A percentile compares a stretch with the other conserved stretches of the same genome.
phyloP scores from a whole-genome alignment of 2,888 invertebrate genomes.

The Chymomyza fuscimana region DNA sequence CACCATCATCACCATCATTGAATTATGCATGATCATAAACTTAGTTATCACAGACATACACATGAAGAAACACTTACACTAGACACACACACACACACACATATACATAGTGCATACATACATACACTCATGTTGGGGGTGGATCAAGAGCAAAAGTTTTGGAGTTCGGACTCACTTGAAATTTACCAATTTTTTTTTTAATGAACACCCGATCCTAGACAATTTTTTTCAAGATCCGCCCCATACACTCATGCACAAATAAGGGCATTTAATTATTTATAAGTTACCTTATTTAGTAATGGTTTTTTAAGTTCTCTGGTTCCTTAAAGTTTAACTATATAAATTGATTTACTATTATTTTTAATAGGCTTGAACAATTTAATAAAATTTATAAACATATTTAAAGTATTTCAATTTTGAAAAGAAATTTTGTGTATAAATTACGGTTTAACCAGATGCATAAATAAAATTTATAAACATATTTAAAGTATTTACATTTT shows the following conservation, averaged over 20 bases:
- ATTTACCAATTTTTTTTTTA: no score
- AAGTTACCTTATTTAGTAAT: conserved; percentile 10
- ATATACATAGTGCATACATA: background rate
- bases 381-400: conserved; percentile 26
- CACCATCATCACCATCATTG: conserved; percentile 10
- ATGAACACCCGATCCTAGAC: no score
- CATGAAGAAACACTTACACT: background rate
- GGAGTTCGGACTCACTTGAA: no score
- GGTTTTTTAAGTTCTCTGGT: conserved; percentile 49
- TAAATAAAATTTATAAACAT: conserved; percentile 27
- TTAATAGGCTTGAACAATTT: conserved; percentile 32
- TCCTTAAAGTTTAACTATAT: conserved; percentile 47
- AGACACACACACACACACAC: conserved; percentile 1
- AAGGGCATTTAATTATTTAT: background rate
- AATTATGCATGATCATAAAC: conserved; percentile 9
- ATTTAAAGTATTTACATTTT: background rate
- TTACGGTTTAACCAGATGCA: no score
- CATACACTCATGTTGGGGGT: background rate
- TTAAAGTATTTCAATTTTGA: no score
- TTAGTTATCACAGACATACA: conserved; percentile 16
- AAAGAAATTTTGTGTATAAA: no score
- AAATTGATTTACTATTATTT: conserved; percentile 32
- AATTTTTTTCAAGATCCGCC: no score
- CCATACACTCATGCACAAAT: conserved; percentile 1
- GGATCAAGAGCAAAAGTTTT: no score